These are phyloP conservation scores for Tapera naevia DNA, from an alignment of 2,797 vertebrate species.

Conservation along the genomic window DNA sequence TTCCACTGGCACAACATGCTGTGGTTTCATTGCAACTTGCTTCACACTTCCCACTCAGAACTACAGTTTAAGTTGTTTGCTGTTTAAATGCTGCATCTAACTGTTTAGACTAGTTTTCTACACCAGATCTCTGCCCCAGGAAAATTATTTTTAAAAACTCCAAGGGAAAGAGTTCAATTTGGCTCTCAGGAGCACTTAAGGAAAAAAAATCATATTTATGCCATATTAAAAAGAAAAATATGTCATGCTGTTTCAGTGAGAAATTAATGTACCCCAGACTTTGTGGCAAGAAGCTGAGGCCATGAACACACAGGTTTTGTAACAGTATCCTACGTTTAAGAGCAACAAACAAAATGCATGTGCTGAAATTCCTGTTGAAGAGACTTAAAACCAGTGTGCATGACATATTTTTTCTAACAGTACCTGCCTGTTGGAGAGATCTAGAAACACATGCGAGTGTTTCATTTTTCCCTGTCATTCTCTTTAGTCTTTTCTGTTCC, in stretches of 20 bases:
- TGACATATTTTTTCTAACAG: neutral
- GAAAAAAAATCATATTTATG: neutral
- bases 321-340: neutral
- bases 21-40: neutral
- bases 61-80: neutral
- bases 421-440: neutral
- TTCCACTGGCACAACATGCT: neutral
- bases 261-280: neutral
- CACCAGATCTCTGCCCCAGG: neutral
- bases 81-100: neutral
- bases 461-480: neutral
- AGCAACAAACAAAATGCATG: neutral
- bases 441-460: rapidly evolving
- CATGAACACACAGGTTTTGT: neutral
- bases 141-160: neutral
- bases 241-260: neutral
- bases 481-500: neutral
- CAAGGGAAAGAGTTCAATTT: neutral
- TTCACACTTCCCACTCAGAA: constrained; percentile 43
- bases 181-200: neutral
- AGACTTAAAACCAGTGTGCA: neutral
- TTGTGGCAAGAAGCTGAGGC: neutral
- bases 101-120: neutral
- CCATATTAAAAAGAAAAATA: neutral
- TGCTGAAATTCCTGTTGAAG: neutral